Percentiles rank a stretch among this genome's conserved stretches.
phyloP scores from a whole-genome alignment of 2,113 vertebrate genomes.

The Nycticebus coucang region DNA sequence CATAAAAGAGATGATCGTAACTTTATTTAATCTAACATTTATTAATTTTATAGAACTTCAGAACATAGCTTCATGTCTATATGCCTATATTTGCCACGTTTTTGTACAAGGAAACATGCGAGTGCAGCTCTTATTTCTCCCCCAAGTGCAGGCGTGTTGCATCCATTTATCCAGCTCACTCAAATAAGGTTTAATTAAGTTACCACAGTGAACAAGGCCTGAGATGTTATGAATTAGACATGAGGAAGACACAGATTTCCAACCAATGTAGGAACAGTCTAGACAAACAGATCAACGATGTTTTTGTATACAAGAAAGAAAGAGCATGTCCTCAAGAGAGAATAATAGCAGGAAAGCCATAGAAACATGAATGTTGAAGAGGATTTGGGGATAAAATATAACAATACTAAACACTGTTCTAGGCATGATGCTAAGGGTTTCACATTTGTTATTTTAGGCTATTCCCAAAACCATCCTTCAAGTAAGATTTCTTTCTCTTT shows the following conservation, averaged over 20 bases:
- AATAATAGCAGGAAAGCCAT: not conserved
- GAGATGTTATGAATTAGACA: not conserved
- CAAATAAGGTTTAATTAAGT: not conserved
- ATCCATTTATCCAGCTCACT: not conserved
- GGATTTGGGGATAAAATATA: not conserved
- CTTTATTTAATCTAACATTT: not conserved
- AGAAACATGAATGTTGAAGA: not conserved
- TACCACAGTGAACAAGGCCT: not conserved
- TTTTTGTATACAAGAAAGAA: not conserved
- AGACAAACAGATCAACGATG: not conserved
- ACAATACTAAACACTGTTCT: not conserved
- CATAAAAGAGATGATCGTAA: not conserved
- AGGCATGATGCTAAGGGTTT: not conserved
- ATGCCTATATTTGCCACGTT: not conserved
- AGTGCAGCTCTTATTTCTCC: not conserved
- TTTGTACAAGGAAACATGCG: not conserved
- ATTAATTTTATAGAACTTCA: not conserved
- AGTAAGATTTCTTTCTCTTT: not conserved
- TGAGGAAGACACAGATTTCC: not conserved
- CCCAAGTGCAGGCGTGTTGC: not conserved
- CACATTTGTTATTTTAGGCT: not conserved
- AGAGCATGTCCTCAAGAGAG: not conserved
- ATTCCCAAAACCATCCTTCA: not conserved
- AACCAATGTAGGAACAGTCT: not conserved
- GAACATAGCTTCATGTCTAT: not conserved